A percentile compares a stretch with the other conserved stretches of the same genome.
Evolutionary conservation across 2,113 vertebrate species (phyloP).

Genomic region (Gracilinanus agilis): DNA sequence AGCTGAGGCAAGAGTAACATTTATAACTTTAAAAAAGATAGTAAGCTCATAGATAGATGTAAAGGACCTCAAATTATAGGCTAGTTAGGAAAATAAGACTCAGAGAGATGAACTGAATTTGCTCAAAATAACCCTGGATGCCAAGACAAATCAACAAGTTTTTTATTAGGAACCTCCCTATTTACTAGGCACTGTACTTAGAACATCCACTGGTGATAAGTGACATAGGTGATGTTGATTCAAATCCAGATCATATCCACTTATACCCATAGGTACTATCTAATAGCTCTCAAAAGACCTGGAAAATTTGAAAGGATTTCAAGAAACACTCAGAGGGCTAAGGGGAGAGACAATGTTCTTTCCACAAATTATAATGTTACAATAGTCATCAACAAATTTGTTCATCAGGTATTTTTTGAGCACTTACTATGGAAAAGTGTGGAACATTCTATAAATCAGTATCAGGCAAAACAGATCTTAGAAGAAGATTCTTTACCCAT

Average conservation of each 20-base stretch:
- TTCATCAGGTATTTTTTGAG: constrained; percentile 16
- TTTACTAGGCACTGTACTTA: not conserved
- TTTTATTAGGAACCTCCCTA: not conserved
- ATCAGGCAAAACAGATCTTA: not conserved
- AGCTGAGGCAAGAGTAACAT: not conserved
- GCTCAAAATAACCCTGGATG: not conserved
- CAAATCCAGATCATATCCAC: not conserved
- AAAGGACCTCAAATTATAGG: not conserved
- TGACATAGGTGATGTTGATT: not conserved
- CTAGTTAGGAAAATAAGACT: not conserved
- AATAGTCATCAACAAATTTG: not conserved
- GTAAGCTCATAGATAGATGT: not conserved
- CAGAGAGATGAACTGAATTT: not conserved
- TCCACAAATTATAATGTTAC: not conserved
- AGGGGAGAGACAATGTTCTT: not conserved
- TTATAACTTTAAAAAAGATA: not conserved
- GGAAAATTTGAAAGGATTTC: not conserved
- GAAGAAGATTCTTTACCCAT: not conserved
- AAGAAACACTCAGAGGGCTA: not conserved
- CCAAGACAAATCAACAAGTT: not conserved
- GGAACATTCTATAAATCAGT: not conserved
- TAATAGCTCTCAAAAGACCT: not conserved
- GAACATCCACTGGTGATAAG: not conserved
- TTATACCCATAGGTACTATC: not conserved
- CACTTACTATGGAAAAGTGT: not conserved